A percentile compares a stretch with the other conserved stretches of the same genome.
phyloP scores from a whole-genome alignment of 2,797 vertebrate species.

The Pseudochirops cupreus region DNA sequence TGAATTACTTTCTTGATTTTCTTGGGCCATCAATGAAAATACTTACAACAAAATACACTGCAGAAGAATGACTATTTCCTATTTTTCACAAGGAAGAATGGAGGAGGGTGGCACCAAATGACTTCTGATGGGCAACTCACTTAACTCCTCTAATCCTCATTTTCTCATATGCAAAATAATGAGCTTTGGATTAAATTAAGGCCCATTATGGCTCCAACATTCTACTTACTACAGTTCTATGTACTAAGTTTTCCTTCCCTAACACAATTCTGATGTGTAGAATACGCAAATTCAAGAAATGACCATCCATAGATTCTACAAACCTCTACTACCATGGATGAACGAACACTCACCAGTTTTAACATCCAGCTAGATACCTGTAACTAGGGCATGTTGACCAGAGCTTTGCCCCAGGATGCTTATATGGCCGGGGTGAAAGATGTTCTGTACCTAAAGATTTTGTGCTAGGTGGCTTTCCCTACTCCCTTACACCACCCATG shows the following conservation, averaged over 20 bases:
- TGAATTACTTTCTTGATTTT: not conserved
- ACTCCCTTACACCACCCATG: not conserved
- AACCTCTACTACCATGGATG: not conserved
- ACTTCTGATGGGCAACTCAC: constrained; percentile 34
- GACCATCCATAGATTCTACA: not conserved
- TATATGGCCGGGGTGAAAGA: not conserved
- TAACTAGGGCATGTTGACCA: not conserved
- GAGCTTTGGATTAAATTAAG: not conserved
- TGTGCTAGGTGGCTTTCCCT: not conserved
- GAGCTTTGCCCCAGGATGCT: not conserved
- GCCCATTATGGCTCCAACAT: not conserved
- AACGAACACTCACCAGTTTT: not conserved
- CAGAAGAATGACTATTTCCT: no score
- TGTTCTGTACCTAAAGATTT: not conserved
- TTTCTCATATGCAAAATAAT: constrained; percentile 13
- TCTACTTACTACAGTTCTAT: not conserved
- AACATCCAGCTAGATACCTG: not conserved
- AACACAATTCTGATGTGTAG: not conserved
- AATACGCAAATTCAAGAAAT: not conserved
- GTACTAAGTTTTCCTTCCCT: not conserved
- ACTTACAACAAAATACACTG: not conserved
- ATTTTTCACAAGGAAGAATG: not conserved
- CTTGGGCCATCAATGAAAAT: not conserved
- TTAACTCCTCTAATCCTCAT: not conserved
- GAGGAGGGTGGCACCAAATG: not conserved